A percentile compares a stretch with the other conserved stretches of the same genome.
phyloP scores from a whole-genome alignment of 2,888 invertebrate genomes.

The Coecobrya sp. region DNA sequence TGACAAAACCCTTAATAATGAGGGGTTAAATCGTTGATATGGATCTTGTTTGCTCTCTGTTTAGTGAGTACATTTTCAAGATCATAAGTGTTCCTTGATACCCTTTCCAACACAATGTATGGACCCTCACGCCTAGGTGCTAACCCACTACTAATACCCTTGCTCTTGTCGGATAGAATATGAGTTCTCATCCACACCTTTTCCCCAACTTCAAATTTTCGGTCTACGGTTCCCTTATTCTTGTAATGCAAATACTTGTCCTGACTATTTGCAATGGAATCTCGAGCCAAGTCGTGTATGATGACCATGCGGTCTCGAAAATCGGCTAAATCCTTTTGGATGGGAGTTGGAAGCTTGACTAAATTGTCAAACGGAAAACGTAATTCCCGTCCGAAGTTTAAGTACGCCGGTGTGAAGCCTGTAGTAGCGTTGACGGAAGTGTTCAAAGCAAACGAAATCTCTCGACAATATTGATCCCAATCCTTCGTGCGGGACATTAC shows the following conservation, averaged over 20 bases:
- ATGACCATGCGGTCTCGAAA: slow-evolving; percentile 4
- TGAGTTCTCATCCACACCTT: slow-evolving; percentile 61
- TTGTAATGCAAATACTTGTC: slow-evolving; percentile 59
- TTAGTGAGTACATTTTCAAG: slow-evolving; percentile 9
- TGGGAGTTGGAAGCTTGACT: not conserved
- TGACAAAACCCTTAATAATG: not conserved
- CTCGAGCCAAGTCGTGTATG: slow-evolving; percentile 41
- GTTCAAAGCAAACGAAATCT: slow-evolving; percentile 66
- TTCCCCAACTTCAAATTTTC: slow-evolving; percentile 64
- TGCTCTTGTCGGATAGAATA: slow-evolving; percentile 63
- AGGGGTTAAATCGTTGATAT: slow-evolving; percentile 65
- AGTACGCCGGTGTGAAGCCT: slow-evolving; percentile 65
- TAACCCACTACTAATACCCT: slow-evolving; percentile 58
- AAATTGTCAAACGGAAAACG: slow-evolving; percentile 70
- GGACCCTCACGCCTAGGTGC: slow-evolving; percentile 73
- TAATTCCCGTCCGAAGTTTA: slow-evolving; percentile 64
- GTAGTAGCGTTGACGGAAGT: slow-evolving; percentile 50
- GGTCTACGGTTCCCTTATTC: not conserved
- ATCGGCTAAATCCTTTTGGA: not conserved
- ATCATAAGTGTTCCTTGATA: slow-evolving; percentile 29
- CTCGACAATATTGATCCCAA: slow-evolving; percentile 47
- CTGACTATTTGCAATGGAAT: slow-evolving; percentile 52
- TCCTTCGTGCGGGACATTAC: not conserved
- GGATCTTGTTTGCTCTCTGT: slow-evolving; percentile 34
- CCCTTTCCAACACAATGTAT: slow-evolving; percentile 5